Evolutionary conservation across 2,797 vertebrate genomes (phyloP).

Genomic region (Rachycentron canadum): DNA sequence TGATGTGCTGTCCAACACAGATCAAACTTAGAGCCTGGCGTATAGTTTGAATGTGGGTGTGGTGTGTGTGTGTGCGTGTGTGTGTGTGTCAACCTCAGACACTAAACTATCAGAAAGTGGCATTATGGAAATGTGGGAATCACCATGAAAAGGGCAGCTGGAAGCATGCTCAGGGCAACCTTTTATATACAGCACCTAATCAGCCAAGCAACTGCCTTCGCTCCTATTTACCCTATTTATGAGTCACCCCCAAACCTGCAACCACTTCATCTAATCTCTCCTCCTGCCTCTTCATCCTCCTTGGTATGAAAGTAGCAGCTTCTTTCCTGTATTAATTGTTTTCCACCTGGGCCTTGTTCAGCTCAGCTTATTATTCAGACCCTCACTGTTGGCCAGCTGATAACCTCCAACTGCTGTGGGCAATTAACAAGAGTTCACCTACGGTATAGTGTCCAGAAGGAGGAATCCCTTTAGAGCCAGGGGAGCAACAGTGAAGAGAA

Average conservation of each 20-base stretch:
- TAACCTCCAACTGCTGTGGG: slow-evolving; percentile 79
- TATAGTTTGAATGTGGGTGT: slow-evolving; percentile 18
- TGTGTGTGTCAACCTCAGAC: slow-evolving; percentile 31
- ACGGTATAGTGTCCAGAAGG: slow-evolving; percentile 56
- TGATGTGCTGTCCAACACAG: slow-evolving; percentile 51
- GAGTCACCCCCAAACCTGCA: slow-evolving; percentile 64
- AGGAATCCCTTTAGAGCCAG: slow-evolving; percentile 56
- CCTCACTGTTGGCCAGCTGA: slow-evolving; percentile 74
- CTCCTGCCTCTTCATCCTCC: slow-evolving; percentile 31
- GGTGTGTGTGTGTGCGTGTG: slow-evolving; percentile 18
- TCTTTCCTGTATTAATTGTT: slow-evolving; percentile 63
- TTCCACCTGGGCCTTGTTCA: slow-evolving; percentile 63
- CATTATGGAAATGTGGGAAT: slow-evolving; percentile 69
- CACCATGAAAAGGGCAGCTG: slow-evolving; percentile 71
- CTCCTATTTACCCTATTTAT: slow-evolving; percentile 62
- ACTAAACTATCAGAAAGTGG: slow-evolving; percentile 45
- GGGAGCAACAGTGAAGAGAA: slow-evolving; percentile 38
- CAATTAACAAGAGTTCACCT: slow-evolving; percentile 77
- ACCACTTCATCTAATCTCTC: slow-evolving; percentile 57
- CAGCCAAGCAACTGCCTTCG: slow-evolving; percentile 42
- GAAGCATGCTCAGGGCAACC: slow-evolving; percentile 61
- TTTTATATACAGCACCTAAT: slow-evolving; percentile 63
- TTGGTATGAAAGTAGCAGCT: slow-evolving; percentile 37
- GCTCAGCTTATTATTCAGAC: slow-evolving; percentile 77
- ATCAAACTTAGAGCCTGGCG: slow-evolving; percentile 39